Conservation (phyloP, 2,113 vertebrate genomes). For the Ahaetulla prasina region DNA sequence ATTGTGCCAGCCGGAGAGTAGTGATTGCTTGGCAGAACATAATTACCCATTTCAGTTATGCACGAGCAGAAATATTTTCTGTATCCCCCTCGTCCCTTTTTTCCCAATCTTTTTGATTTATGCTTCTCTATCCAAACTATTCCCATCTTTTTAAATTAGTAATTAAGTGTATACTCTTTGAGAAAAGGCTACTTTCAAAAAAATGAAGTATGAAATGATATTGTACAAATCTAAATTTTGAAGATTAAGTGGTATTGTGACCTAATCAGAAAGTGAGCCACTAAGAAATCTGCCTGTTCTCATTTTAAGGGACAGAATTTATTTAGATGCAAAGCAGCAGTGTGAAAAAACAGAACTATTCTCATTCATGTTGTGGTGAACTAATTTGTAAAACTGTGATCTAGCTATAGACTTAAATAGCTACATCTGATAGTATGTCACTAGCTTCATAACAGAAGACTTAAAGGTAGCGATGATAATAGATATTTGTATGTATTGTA, state of each 20-base stretch:
- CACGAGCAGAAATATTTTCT: conserved; percentile 58
- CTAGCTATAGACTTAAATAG: conserved; percentile 41
- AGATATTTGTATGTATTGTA: conserved; percentile 55
- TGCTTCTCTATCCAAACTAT: not conserved
- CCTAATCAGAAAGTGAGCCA: conserved; percentile 64
- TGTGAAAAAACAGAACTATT: conserved; percentile 43
- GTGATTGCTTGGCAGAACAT: conserved; percentile 67
- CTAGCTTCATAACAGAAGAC: conserved; percentile 56
- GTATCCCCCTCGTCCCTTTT: not conserved
- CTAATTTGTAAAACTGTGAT: conserved; percentile 60
- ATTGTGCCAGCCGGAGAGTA: conserved; percentile 73
- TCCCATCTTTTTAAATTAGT: conserved; percentile 51
- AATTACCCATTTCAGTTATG: conserved; percentile 63
- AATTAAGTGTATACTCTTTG: conserved; percentile 58
- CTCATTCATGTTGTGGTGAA: conserved; percentile 46
- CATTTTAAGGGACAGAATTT: conserved; percentile 56
- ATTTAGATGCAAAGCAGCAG: conserved; percentile 33
- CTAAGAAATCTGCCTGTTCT: conserved; percentile 63
- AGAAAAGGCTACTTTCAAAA: conserved; percentile 58
- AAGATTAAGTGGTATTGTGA: conserved; percentile 54
- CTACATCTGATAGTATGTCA: conserved; percentile 35
- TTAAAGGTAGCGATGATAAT: conserved; percentile 38
- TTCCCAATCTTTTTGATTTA: conserved; percentile 43
- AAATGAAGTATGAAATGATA: conserved; percentile 57
- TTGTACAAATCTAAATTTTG: conserved; percentile 53